These are phyloP conservation scores for Actenoides hombroni DNA, from an alignment of 2,113 vertebrate species.

Conservation along the genomic window DNA sequence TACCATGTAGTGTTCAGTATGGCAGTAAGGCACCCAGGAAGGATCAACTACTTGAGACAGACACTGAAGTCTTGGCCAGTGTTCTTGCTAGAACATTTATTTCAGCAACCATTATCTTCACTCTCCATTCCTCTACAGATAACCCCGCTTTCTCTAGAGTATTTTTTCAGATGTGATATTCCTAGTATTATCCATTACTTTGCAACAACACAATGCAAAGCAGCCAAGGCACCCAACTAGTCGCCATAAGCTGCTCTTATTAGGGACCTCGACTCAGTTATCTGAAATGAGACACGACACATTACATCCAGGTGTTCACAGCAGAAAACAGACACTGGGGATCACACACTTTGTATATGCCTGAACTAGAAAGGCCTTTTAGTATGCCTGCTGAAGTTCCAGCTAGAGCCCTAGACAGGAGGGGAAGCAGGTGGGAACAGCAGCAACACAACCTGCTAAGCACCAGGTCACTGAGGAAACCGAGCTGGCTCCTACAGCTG, in stretches of 20 bases:
- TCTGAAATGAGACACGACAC: neutral
- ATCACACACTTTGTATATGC: neutral
- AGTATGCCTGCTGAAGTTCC: neutral
- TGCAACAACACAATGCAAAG: neutral
- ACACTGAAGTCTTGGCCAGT: neutral
- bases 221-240: neutral
- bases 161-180: neutral
- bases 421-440: neutral
- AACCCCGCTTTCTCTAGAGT: neutral
- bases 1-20: neutral
- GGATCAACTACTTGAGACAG: neutral
- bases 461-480: neutral
- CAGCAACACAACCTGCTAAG: neutral
- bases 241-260: neutral
- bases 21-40: neutral
- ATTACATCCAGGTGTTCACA: neutral
- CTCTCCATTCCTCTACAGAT: neutral
- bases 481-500: neutral
- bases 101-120: neutral
- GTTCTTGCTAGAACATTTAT: neutral
- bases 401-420: neutral
- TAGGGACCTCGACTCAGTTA: neutral
- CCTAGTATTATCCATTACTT: neutral
- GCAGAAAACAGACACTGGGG: rapidly evolving
- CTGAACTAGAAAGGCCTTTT: neutral